Evolutionary conservation across 2,113 vertebrate genomes (phyloP), one percentile per base, ranked within the genome.

Genomic region (Atrichornis clamosus): DNA sequence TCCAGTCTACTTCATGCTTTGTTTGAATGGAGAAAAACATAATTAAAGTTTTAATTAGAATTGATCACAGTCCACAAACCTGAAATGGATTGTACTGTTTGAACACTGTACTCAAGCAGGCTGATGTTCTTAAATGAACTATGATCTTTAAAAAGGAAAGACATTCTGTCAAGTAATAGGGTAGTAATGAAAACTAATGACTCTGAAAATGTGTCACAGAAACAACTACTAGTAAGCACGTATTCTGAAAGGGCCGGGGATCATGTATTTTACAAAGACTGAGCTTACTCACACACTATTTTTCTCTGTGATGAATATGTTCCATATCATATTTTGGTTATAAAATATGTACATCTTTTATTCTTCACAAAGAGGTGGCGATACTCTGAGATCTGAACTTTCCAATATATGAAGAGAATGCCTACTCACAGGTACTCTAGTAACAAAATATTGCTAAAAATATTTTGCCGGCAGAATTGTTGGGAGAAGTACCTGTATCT

Each of bases 1-100:
- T 41, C n/a, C 52, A 73, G 53, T 81, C 35, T 81, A 87, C 55
- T 90, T 89, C 15, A 72, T 28, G 73, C 58, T 92, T 90, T 78
- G n/a, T 76, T 89, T 81, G 92, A 95, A 86, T 50, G 73, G 26
- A 87, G 49, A 41, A 92, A 97, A 94, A 92, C 22, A 32, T 75
- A 95, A 95, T 95, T 90, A 62, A 94, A 89, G 44, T 95, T 96
- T 96, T 94, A 96, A 96, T 96, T 95, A 96, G 79, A 94, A 96
- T 50, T 94, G 86, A 95, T 81, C 1, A 0, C 32, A 75, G 76
- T 73, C 83, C 73, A 64, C 80, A 94, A 92, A 87, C 24, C 64
- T 76, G 74, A 94, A 95, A 94, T 46, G 18, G 44, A 89, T 41
- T 89, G 28, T 32, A 49, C 41, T 62, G 62, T 33, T 89, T 19